Evolutionary conservation across 35 echinoderm and acorn worm genomes (phyloP).

Genomic region (Eucidaris tribuloides): DNA sequence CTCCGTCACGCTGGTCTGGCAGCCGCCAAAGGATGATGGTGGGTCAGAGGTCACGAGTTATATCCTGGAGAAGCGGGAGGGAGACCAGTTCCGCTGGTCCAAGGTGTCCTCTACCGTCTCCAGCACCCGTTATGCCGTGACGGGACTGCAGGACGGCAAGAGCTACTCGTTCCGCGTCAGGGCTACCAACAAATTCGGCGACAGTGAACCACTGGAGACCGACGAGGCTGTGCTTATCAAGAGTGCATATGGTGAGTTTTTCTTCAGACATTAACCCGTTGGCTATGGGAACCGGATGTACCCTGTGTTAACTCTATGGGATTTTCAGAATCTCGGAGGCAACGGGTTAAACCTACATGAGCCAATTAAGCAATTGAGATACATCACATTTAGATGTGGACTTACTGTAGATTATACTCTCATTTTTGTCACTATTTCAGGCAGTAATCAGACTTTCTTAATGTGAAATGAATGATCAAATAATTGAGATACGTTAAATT

Average conservation of each 20-base stretch:
- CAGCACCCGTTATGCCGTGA: constrained; percentile 76
- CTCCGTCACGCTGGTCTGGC: constrained; percentile 88
- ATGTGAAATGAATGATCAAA: too few species aligned
- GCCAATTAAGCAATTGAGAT: too few species aligned
- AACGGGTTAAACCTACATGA: too few species aligned
- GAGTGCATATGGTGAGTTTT: constrained; percentile 96
- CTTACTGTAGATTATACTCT: too few species aligned
- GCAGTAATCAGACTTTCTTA: too few species aligned
- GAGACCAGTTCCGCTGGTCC: constrained; percentile 63
- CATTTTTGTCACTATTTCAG: too few species aligned
- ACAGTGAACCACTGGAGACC: constrained; percentile 76
- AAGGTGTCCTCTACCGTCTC: constrained; percentile 65
- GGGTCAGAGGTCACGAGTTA: constrained; percentile 86
- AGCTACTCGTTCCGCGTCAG: constrained; percentile 80
- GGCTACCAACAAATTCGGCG: constrained; percentile 84
- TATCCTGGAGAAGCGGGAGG: constrained; percentile 95
- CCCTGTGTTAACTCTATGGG: too few species aligned
- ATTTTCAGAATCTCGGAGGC: too few species aligned
- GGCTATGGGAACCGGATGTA: too few species aligned
- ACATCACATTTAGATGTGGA: too few species aligned
- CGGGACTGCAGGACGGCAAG: constrained; percentile 58
- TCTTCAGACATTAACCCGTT: too few species aligned
- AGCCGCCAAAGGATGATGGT: constrained; percentile 81
- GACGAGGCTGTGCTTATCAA: constrained; percentile 71
- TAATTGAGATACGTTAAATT: too few species aligned